Evolutionary conservation across 2,888 invertebrate genomes (phyloP).

Genomic region (Phaedon cochleariae): DNA sequence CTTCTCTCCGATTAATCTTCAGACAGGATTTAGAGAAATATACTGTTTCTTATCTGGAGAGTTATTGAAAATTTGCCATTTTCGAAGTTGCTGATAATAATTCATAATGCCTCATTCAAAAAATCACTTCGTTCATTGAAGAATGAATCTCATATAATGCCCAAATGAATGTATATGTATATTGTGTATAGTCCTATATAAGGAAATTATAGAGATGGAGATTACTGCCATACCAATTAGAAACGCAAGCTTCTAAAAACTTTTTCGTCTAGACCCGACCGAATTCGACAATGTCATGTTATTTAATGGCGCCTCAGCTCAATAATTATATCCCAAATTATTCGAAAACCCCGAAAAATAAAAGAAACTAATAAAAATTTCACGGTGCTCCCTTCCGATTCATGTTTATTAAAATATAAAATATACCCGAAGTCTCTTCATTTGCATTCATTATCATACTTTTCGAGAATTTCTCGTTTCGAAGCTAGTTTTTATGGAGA

Average conservation of each 20-base stretch:
- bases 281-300: constrained; percentile 34
- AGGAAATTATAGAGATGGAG: not conserved
- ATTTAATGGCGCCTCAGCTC: constrained; percentile 35
- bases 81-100: too few relatives aligned
- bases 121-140: too few relatives aligned
- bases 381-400: constrained; percentile 44
- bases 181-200: too few relatives aligned
- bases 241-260: constrained; percentile 2
- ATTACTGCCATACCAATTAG: not conserved
- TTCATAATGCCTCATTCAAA: too few relatives aligned
- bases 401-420: constrained; percentile 50
- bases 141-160: too few relatives aligned
- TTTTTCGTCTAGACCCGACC: constrained; percentile 34
- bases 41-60: too few relatives aligned
- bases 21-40: too few relatives aligned
- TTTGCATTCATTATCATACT: constrained; percentile 52
- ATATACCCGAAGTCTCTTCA: constrained; percentile 40
- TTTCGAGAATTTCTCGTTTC: constrained; percentile 38
- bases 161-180: too few relatives aligned
- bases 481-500: constrained; percentile 34
- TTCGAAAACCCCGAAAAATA: constrained; percentile 41
- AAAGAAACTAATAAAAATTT: constrained; percentile 34
- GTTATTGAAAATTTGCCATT: too few relatives aligned
- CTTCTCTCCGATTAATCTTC: too few relatives aligned
- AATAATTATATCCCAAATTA: constrained; percentile 36